Conservation (phyloP, 23 tunicate genomes). For the Styela clava region DNA sequence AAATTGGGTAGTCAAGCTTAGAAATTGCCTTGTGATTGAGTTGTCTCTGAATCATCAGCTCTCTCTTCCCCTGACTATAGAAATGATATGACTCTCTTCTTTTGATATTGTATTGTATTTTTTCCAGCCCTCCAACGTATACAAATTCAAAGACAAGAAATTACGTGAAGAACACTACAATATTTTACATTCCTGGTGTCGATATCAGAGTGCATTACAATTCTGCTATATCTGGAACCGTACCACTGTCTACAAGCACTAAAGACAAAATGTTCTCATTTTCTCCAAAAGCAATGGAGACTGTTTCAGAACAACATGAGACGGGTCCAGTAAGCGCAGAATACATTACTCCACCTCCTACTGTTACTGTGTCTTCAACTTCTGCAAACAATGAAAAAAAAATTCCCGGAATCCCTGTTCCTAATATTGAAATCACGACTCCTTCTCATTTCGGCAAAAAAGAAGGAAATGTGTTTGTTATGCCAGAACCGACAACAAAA, state of each 20-base stretch:
- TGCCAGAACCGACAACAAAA: not conserved
- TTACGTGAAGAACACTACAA: constrained; percentile 30
- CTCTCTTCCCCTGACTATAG: too few relatives aligned
- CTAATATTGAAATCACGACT: constrained; percentile 42
- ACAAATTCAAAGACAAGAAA: not conserved
- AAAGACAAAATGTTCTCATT: not conserved
- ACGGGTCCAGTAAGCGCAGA: not conserved
- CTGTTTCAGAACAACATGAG: constrained; percentile 5
- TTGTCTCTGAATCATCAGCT: too few relatives aligned
- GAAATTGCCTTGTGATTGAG: too few relatives aligned
- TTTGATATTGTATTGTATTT: too few relatives aligned
- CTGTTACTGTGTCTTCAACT: not conserved
- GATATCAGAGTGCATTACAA: constrained; percentile 77
- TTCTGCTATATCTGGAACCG: constrained; percentile 32
- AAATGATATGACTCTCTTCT: too few relatives aligned
- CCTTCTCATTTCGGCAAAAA: constrained; percentile 21
- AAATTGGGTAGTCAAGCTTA: too few relatives aligned
- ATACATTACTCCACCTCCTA: constrained; percentile 13
- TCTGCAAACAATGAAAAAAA: not conserved
- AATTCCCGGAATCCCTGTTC: not conserved
- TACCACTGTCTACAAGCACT: not conserved
- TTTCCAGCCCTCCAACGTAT: constrained; percentile 14
- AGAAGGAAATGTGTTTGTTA: not conserved
- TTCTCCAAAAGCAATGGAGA: constrained; percentile 4
- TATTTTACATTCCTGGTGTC: constrained; percentile 85